A percentile compares a stretch with the other conserved stretches of the same genome.
Conservation (phyloP, 1,140 invertebrate species). For the Drosophila lini region DNA sequence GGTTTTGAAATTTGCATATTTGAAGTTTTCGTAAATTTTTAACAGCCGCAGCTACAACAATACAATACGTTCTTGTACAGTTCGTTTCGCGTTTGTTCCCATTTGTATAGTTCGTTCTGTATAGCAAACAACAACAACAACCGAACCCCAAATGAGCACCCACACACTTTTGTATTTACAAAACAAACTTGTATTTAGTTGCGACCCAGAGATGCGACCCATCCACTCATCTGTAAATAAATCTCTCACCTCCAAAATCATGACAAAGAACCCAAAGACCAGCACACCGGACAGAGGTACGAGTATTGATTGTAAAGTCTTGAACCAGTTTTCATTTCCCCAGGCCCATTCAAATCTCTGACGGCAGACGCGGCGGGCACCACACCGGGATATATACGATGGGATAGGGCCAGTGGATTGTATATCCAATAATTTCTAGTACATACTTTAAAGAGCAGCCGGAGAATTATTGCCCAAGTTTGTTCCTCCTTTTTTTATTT, state of each 20-base stretch:
- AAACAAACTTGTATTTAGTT: conserved; percentile 62
- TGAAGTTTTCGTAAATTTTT: conserved; percentile 60
- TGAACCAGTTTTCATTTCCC: conserved; percentile 27
- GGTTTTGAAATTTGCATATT: conserved; percentile 76
- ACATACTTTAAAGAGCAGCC: conserved; percentile 34
- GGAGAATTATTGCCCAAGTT: conserved; percentile 44
- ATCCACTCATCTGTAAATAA: conserved; percentile 75
- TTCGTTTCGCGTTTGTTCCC: conserved; percentile 52
- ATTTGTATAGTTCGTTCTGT: conserved; percentile 58
- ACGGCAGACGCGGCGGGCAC: conserved; percentile 16
- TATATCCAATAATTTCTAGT: conserved; percentile 44
- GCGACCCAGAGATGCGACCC: conserved; percentile 52
- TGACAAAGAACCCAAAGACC: conserved; percentile 34
- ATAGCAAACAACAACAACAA: conserved; percentile 31
- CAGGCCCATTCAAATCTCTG: conserved; percentile 30
- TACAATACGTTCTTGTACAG: conserved; percentile 53
- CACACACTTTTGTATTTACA: conserved; percentile 62
- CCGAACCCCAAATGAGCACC: conserved; percentile 51
- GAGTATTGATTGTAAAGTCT: conserved; percentile 22
- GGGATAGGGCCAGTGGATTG: conserved; percentile 25
- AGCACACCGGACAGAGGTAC: conserved; percentile 22
- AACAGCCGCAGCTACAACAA: conserved; percentile 43
- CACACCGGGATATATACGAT: conserved; percentile 7
- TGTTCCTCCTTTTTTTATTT: conserved; percentile 22
- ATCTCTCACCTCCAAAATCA: conserved; percentile 69